Conservation (phyloP, 2,888 invertebrate genomes). For the Dilophus febrilis region DNA sequence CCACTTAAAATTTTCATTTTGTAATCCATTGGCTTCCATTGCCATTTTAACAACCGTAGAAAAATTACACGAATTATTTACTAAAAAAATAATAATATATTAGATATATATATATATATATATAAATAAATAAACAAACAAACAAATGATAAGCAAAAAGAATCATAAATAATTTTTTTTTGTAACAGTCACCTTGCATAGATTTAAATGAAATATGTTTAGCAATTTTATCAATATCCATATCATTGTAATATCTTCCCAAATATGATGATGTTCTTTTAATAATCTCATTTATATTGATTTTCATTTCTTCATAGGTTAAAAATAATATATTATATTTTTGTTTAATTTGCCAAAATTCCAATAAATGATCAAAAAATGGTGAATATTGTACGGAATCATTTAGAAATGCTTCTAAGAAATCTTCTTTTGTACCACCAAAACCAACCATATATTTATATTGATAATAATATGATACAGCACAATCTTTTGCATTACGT, state of each 20-base stretch:
- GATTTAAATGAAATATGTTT: too few relatives aligned
- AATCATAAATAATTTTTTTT: too few relatives aligned
- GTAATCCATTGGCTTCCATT: too few relatives aligned
- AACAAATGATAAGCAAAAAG: too few relatives aligned
- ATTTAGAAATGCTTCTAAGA: slow-evolving; percentile 12
- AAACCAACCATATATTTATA: slow-evolving; percentile 8
- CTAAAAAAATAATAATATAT: too few relatives aligned
- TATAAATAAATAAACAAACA: background rate
- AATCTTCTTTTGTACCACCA: slow-evolving; percentile 13
- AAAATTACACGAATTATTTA: too few relatives aligned
- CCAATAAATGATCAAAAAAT: slow-evolving; percentile 23
- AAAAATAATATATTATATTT: slow-evolving; percentile 21
- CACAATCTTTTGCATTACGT: slow-evolving; percentile 66
- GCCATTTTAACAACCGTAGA: too few relatives aligned
- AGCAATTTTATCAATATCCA: too few relatives aligned
- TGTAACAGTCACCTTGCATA: too few relatives aligned
- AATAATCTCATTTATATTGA: slow-evolving; percentile 16
- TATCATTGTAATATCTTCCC: slow-evolving; percentile 12
- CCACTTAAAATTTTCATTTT: too few relatives aligned
- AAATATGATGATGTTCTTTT: slow-evolving; percentile 19
- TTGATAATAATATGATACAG: slow-evolving; percentile 56
- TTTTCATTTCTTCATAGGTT: slow-evolving; percentile 25
- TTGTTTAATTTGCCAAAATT: slow-evolving; percentile 24
- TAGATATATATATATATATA: too few relatives aligned
- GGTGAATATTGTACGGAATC: slow-evolving; percentile 22